Percentiles rank a stretch among this genome's conserved stretches.
Conservation (phyloP, 2,888 invertebrate species). For the Yponomeuta plumbellus region DNA sequence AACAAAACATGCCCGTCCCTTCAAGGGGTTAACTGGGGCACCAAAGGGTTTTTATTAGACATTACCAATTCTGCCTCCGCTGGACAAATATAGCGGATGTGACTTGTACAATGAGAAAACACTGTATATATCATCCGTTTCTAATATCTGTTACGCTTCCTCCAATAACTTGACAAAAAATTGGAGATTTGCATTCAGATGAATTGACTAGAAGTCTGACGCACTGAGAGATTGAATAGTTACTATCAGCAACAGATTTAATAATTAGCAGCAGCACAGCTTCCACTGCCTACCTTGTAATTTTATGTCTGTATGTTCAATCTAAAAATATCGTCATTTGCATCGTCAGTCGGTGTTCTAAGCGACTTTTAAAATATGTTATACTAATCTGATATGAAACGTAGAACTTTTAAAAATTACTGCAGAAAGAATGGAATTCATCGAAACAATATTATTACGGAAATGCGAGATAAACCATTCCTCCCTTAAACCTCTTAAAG, state of each 20-base stretch:
- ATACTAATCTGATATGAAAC: conserved; percentile 24
- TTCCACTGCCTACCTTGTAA: background rate
- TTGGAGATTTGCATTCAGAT: background rate
- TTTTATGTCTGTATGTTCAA: background rate
- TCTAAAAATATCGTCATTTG: background rate
- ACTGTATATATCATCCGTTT: background rate
- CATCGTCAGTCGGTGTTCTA: background rate
- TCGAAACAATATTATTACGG: conserved; percentile 24
- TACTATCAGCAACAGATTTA: background rate
- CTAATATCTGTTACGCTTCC: background rate
- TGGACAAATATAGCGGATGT: too few species aligned
- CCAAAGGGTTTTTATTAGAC: too few species aligned
- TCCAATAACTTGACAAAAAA: background rate
- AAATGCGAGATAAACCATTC: conserved; percentile 44
- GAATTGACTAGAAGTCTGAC: conserved; percentile 3
- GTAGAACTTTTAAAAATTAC: background rate
- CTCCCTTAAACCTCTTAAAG: conserved; percentile 26
- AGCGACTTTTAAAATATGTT: background rate
- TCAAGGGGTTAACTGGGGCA: too few species aligned
- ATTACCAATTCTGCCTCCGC: too few species aligned
- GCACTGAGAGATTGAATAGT: background rate
- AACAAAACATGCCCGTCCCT: too few species aligned
- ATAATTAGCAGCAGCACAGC: background rate
- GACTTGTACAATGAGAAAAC: too few species aligned
- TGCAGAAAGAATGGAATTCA: background rate